phyloP scores from a whole-genome alignment of 53 echinoderm and acorn worm species.

The Crossaster papposus region DNA sequence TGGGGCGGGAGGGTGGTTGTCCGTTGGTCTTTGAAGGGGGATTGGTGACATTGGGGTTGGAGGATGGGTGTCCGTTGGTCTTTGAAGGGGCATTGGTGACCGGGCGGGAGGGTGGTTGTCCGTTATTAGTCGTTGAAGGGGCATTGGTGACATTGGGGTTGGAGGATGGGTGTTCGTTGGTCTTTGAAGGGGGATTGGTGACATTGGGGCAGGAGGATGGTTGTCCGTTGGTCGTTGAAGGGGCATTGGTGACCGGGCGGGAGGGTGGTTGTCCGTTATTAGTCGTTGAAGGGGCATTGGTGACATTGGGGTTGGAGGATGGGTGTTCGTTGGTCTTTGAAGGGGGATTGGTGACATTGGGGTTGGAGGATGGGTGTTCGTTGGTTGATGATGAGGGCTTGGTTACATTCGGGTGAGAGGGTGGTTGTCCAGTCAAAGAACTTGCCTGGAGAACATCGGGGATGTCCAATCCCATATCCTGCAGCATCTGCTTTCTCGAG shows the following conservation, averaged over 20 bases:
- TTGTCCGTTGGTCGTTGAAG: not conserved
- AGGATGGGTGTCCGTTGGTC: conserved; percentile 15
- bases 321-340: conserved; percentile 15
- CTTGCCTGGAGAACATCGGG: conserved; percentile 27
- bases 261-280: conserved; percentile 25
- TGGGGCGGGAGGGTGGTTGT: conserved; percentile 8
- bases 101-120: conserved; percentile 2
- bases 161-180: not conserved
- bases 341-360: conserved; percentile 19
- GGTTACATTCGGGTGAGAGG: not conserved
- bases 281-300: not conserved
- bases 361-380: not conserved
- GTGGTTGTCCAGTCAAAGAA: not conserved
- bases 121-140: not conserved
- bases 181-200: conserved; percentile 4
- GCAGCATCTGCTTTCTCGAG: too few relatives aligned
- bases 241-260: not conserved
- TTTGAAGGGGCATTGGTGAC: conserved; percentile 2
- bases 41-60: conserved; percentile 8
- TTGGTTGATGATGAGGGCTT: not conserved
- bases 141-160: not conserved
- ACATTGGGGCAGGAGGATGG: conserved; percentile 12
- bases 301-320: not conserved
- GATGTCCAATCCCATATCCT: conserved; percentile 19
- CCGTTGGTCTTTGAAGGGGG: conserved; percentile 7